These are phyloP conservation scores for Nyctibius bracteatus DNA, from an alignment of 2,113 vertebrate genomes.

Conservation along the genomic window DNA sequence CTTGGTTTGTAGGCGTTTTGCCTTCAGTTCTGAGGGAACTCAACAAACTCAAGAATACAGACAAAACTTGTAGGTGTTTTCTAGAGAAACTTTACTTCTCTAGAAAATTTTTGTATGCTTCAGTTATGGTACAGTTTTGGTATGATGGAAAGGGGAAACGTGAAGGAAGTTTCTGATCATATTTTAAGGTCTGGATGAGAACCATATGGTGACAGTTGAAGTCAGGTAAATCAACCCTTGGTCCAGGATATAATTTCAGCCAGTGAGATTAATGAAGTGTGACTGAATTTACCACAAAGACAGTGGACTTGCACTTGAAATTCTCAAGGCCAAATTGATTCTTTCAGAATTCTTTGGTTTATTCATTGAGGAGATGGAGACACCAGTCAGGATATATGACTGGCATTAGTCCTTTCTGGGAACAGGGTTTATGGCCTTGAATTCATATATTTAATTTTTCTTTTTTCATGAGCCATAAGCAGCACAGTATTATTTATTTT, in stretches of 20 bases:
- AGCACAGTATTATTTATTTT: neutral
- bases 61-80: neutral
- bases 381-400: neutral
- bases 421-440: neutral
- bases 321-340: neutral
- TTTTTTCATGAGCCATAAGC: neutral
- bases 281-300: neutral
- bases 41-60: neutral
- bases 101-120: neutral
- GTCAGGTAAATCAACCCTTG: neutral
- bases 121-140: no score
- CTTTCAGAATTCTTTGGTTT: neutral
- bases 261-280: fast-evolving
- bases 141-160: neutral
- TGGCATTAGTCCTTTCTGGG: neutral
- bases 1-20: neutral
- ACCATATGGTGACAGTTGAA: neutral
- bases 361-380: neutral
- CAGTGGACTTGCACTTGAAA: neutral
- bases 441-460: neutral
- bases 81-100: neutral
- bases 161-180: neutral
- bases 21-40: neutral
- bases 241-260: neutral
- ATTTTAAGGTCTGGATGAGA: neutral